Conservation (phyloP, 1,140 invertebrate species). For the Drosophila watanabei region DNA sequence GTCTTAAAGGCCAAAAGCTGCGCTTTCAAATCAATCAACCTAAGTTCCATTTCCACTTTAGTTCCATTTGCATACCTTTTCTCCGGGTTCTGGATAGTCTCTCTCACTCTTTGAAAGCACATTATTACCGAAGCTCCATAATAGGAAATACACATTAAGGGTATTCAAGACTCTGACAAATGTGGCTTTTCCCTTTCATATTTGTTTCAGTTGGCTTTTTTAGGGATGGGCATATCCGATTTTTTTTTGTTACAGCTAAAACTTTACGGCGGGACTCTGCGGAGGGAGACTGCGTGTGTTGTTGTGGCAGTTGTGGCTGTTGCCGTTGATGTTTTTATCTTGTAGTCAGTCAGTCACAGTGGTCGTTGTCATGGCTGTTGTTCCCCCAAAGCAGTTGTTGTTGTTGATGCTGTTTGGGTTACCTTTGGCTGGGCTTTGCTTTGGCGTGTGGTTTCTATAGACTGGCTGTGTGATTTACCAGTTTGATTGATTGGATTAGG, state of each 20-base stretch:
- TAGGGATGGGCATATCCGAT: conserved; percentile 84
- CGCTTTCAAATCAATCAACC: conserved; percentile 4
- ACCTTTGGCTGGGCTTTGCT: conserved; percentile 52
- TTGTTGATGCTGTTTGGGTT: conserved; percentile 57
- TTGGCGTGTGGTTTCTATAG: conserved; percentile 61
- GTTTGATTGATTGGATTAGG: conserved; percentile 84
- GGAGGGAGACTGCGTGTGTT: conserved; percentile 15
- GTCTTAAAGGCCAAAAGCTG: not conserved
- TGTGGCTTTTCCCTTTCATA: conserved; percentile 47
- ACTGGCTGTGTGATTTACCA: conserved; percentile 81
- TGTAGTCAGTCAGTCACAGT: conserved; percentile 59
- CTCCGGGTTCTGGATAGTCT: conserved; percentile 1
- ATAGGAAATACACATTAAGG: conserved; percentile 19
- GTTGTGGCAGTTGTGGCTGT: conserved; percentile 54
- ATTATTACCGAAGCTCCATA: conserved; percentile 12
- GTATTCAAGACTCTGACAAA: conserved; percentile 47
- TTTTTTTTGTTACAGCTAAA: conserved; percentile 74
- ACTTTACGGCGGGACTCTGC: conserved; percentile 43
- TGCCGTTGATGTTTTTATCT: conserved; percentile 65
- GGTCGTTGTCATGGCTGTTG: conserved; percentile 65
- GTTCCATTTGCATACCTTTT: conserved; percentile 5
- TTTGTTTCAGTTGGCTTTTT: conserved; percentile 56
- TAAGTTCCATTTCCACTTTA: conserved; percentile 2
- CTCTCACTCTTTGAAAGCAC: not conserved
- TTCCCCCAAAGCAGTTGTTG: conserved; percentile 17